Evolutionary conservation across 2,888 invertebrate genomes (phyloP).

Genomic region (Pyrgus malvae): DNA sequence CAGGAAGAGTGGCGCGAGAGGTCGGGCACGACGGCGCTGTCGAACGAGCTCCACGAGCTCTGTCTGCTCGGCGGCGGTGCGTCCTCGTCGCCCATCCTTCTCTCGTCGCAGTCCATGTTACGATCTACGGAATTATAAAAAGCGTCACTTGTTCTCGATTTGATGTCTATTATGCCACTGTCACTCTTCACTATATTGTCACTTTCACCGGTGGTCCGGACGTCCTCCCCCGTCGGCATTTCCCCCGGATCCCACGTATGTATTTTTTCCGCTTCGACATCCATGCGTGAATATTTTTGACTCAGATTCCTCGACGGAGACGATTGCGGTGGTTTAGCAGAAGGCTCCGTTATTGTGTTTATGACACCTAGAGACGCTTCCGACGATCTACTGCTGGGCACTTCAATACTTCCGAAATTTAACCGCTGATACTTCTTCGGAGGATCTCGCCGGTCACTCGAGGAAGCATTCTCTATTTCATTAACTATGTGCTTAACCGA

Average conservation of each 20-base stretch:
- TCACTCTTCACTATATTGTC: constrained; percentile 77
- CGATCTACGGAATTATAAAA: constrained; percentile 87
- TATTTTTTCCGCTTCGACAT: constrained; percentile 72
- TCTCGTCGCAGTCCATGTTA: constrained; percentile 81
- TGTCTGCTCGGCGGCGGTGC: constrained; percentile 80
- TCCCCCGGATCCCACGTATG: constrained; percentile 88
- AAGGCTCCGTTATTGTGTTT: constrained; percentile 36
- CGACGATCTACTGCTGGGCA: constrained; percentile 38
- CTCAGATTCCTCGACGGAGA: constrained; percentile 55
- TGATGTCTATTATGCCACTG: constrained; percentile 73
- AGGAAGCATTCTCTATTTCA: constrained; percentile 84
- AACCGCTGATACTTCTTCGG: constrained; percentile 53
- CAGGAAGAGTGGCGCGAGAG: constrained; percentile 91
- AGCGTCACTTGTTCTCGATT: constrained; percentile 81
- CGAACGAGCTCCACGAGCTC: constrained; percentile 90
- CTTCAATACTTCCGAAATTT: constrained; percentile 50
- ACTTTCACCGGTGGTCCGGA: constrained; percentile 55
- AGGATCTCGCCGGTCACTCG: constrained; percentile 56
- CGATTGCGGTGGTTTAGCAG: constrained; percentile 41
- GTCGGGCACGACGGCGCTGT: constrained; percentile 88
- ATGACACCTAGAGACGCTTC: constrained; percentile 39
- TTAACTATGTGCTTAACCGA: constrained; percentile 87
- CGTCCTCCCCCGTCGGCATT: constrained; percentile 52
- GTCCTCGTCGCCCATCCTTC: constrained; percentile 57
- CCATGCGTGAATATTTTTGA: constrained; percentile 53